Evolutionary conservation across 2,888 invertebrate species (phyloP).

Genomic region (Drosophila vallismaia): DNA sequence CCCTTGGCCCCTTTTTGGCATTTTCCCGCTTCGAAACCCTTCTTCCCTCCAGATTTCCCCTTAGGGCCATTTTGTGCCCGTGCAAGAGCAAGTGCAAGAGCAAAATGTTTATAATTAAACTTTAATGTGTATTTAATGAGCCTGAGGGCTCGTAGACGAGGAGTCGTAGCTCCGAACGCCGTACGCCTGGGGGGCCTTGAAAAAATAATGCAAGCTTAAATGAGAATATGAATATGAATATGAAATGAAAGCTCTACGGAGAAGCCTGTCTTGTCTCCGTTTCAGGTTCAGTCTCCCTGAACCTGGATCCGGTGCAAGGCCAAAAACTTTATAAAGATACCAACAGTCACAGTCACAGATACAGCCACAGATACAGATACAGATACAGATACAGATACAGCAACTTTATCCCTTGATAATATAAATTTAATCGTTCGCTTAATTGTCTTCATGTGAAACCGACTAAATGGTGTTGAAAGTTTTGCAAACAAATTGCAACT

Average conservation of each 20-base stretch:
- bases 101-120: conserved; percentile 78
- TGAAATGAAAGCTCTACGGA: conserved; percentile 17
- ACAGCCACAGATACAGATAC: not conserved
- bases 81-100: conserved; percentile 71
- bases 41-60: conserved; percentile 9
- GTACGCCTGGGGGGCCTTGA: conserved; percentile 14
- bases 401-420: conserved; percentile 72
- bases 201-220: conserved; percentile 36
- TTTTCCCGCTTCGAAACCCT: not conserved
- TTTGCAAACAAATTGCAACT: conserved; percentile 77
- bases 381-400: not conserved
- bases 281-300: not conserved
- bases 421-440: conserved; percentile 77
- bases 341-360: conserved; percentile 2
- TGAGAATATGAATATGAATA: conserved; percentile 52
- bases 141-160: conserved; percentile 27
- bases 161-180: not conserved
- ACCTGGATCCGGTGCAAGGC: conserved; percentile 37
- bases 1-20: not conserved
- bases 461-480: conserved; percentile 77
- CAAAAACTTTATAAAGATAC: conserved; percentile 49
- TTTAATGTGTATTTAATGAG: conserved; percentile 73
- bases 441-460: conserved; percentile 78
- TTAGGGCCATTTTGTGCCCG: conserved; percentile 63
- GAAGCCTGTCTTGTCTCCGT: not conserved